phyloP scores from a whole-genome alignment of 1,140 invertebrate species.

The Watersipora subatra region DNA sequence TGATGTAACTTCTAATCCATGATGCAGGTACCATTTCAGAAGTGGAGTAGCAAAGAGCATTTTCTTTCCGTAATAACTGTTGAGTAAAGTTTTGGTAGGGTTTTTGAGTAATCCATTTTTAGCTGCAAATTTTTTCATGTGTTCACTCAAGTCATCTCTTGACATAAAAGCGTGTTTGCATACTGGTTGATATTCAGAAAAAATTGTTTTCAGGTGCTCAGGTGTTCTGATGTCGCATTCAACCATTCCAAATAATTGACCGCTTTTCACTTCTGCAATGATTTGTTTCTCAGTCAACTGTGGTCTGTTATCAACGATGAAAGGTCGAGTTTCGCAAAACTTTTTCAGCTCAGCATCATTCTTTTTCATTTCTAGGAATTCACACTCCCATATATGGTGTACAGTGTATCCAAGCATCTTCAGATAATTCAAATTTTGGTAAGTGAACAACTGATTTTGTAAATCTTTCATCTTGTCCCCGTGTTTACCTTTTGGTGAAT shows the following conservation, averaged over 20 bases:
- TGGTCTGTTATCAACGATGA: conserved; percentile 6
- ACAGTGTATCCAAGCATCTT: neutral
- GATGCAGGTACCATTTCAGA: conserved; percentile 1
- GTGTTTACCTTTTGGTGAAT: neutral
- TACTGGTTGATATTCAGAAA: neutral
- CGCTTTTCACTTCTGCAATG: conserved; percentile 4
- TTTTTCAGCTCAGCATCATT: neutral
- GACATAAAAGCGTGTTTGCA: neutral
- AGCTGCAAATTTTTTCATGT: neutral
- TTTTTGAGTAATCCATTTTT: neutral
- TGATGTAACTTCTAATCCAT: neutral
- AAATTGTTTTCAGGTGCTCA: neutral
- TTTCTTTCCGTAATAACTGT: neutral
- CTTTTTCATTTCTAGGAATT: neutral
- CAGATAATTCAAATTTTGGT: neutral
- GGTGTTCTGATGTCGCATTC: conserved; percentile 14
- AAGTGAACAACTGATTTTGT: neutral
- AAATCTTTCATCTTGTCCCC: neutral
- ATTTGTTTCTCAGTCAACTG: conserved; percentile 10
- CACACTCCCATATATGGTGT: neutral
- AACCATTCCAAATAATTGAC: conserved; percentile 13
- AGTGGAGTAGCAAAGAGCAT: neutral
- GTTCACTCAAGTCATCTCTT: neutral
- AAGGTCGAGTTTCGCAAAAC: neutral
- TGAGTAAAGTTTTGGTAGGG: neutral